Evolutionary conservation across 2,888 invertebrate species (phyloP), one percentile per base, ranked within the genome.

Genomic region (Stenodera caucasica): DNA sequence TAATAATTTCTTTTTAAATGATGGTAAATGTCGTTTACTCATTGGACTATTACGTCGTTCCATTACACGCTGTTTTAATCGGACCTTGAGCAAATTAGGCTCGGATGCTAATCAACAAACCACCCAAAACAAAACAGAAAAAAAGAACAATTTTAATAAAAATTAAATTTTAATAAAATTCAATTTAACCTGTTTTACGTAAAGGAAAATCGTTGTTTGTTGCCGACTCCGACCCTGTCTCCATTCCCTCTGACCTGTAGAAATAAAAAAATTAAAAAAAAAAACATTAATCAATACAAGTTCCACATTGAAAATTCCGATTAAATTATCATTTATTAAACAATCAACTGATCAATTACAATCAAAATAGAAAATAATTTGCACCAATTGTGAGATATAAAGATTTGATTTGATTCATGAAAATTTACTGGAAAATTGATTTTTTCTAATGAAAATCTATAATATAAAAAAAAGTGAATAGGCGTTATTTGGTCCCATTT

Each of bases 51-150:
- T 92, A 81, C 96, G 90, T 71, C 96, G 89, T 83, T 96, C 96
- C 85, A 94, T 91, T 80, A 96, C 96, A 81, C 96, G 93, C 85
- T 95, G 92, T 85, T 94, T 94, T 80, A 94, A 87, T 71, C 93
- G 90, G 83, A 94, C 91, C 86, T 94, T 94, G 84, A 94, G 87
- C 84, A 96, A 88, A 87, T 97, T 96, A 75, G 96, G 96, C 88
- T 96, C 96, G 83, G 96, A 96, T 80, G 96, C 96, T 94, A 86
- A 51, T 9, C 11, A 23, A 15, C 26, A 6, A 21, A 23, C 11
- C 14, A 29, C 2, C 15, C 9, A 9, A 51, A 30, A 23, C 7
- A 21, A n/a, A n/a, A 29, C 0, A 29, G 5, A 53, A 49, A 14
- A 11, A 55, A 12, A 33, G 18, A 49, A 49, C n/a, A n/a, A n/a